Evolutionary conservation across 2,888 invertebrate species (phyloP).

Genomic region (Aradus depressus): DNA sequence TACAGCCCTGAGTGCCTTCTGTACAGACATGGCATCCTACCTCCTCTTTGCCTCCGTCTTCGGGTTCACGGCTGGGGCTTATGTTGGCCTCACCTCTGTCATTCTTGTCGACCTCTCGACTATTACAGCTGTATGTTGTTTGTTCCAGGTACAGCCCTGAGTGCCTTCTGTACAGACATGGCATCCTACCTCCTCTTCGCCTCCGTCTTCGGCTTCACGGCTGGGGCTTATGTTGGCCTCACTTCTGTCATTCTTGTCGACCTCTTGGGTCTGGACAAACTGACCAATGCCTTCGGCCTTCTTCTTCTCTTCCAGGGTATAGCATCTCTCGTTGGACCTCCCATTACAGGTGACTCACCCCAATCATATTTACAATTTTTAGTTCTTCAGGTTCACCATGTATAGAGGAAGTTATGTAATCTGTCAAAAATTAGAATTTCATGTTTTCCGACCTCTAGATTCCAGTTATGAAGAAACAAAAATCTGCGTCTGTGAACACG

Average conservation of each 20-base stretch:
- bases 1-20: conserved; percentile 68
- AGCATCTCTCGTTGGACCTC: conserved; percentile 84
- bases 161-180: conserved; percentile 64
- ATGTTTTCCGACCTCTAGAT: too few species aligned
- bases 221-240: conserved; percentile 92
- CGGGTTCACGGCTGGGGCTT: conserved; percentile 88
- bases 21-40: conserved; percentile 58
- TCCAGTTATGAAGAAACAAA: too few species aligned
- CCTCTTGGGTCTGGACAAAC: conserved; percentile 77
- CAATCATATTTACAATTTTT: too few species aligned
- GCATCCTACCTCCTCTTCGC: conserved; percentile 64
- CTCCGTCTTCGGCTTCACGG: conserved; percentile 73
- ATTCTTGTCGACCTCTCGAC: conserved; percentile 91
- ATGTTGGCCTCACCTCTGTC: conserved; percentile 92
- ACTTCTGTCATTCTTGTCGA: conserved; percentile 93
- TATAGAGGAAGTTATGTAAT: too few species aligned
- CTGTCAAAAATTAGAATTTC: too few species aligned
- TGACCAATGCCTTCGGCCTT: conserved; percentile 93
- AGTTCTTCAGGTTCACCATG: too few species aligned
- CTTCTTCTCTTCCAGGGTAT: conserved; percentile 86
- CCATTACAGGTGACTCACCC: conserved; percentile 70
- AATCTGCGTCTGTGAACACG: too few species aligned
- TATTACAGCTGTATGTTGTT: too few species aligned
- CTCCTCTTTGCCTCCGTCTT: conserved; percentile 67
- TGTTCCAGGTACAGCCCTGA: conserved; percentile 61